Conservation (phyloP, 2,888 invertebrate species). For the Deilephila porcellus region DNA sequence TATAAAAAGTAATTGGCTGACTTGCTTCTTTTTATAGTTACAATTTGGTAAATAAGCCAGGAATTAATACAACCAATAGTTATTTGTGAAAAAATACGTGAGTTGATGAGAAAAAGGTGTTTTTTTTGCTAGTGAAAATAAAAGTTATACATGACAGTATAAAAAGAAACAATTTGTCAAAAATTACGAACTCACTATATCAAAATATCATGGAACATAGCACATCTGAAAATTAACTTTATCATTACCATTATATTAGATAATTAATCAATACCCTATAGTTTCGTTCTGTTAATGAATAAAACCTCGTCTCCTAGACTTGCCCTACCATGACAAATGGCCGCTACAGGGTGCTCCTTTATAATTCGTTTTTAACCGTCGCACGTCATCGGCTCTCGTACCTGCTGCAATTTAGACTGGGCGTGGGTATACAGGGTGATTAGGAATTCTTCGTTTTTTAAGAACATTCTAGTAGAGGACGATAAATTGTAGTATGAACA, state of each 20-base stretch:
- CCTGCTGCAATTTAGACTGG: constrained; percentile 53
- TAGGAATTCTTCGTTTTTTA: background rate
- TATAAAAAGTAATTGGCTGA: too few species aligned
- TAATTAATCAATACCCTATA: constrained; percentile 2
- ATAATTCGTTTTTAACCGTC: constrained; percentile 81
- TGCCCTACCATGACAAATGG: constrained; percentile 66
- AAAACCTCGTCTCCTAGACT: constrained; percentile 46
- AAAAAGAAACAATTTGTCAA: too few species aligned
- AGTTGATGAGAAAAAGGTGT: too few species aligned
- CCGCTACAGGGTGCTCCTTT: constrained; percentile 72
- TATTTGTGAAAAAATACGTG: too few species aligned
- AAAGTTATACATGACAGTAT: too few species aligned
- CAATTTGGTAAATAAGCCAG: too few species aligned
- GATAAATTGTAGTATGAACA: background rate
- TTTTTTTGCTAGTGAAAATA: too few species aligned
- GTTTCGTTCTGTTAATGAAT: constrained; percentile 39
- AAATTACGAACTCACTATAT: too few species aligned
- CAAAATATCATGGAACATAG: background rate
- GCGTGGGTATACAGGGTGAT: constrained; percentile 44
- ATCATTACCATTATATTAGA: background rate
- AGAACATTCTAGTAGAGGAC: background rate
- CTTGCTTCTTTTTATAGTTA: too few species aligned
- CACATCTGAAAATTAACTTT: background rate
- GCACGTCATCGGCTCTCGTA: constrained; percentile 71
- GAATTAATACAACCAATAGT: too few species aligned